These are phyloP conservation scores for Dryadula phaetusa DNA, from an alignment of 2,888 invertebrate species.

Conservation along the genomic window DNA sequence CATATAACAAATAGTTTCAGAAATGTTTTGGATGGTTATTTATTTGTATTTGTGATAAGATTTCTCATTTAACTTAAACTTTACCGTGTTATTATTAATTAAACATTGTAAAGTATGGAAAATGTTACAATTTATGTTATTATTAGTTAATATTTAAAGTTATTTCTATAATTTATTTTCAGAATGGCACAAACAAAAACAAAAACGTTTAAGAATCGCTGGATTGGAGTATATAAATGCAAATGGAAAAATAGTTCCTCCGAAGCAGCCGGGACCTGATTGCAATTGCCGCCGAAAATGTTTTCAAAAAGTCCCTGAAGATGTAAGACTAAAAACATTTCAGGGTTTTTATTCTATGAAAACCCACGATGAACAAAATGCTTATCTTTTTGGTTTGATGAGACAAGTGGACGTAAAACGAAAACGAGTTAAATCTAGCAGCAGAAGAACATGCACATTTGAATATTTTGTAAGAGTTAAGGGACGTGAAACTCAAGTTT, in stretches of 20 bases:
- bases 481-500: constrained; percentile 83
- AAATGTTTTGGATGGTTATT: constrained; percentile 40
- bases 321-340: constrained; percentile 79
- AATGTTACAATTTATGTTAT: neutral
- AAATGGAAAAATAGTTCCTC: constrained; percentile 83
- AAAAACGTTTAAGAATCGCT: constrained; percentile 82
- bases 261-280: constrained; percentile 81
- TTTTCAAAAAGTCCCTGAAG: constrained; percentile 80
- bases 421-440: constrained; percentile 82
- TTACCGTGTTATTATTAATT: neutral
- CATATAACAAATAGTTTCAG: constrained; percentile 45
- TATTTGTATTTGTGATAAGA: neutral
- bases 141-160: neutral
- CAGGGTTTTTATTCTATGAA: constrained; percentile 84
- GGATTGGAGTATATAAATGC: constrained; percentile 83
- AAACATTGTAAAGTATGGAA: neutral
- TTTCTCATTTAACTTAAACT: constrained; percentile 10
- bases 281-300: constrained; percentile 82
- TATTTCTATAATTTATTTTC: constrained; percentile 51
- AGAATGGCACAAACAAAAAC: constrained; percentile 86
- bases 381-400: constrained; percentile 84
- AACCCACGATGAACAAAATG: constrained; percentile 85
- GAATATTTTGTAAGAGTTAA: constrained; percentile 83
- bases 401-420: constrained; percentile 83
- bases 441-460: constrained; percentile 82